Percentiles rank a stretch among this genome's conserved stretches.
phyloP scores from a whole-genome alignment of 2,797 vertebrate genomes.

The Borostomias antarcticus region DNA sequence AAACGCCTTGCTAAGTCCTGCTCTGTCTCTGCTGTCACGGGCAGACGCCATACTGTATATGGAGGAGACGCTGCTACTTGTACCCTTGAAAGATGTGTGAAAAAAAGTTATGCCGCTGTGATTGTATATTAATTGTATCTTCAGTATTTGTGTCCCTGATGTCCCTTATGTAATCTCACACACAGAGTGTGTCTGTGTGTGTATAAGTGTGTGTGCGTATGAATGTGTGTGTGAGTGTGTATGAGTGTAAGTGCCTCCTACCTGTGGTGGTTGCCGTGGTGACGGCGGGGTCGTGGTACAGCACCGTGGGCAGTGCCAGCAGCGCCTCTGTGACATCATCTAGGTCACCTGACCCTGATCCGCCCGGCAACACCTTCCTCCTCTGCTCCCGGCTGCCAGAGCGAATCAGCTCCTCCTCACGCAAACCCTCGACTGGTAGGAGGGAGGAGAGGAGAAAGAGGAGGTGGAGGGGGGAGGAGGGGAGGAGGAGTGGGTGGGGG shows the following conservation, averaged over 20 bases:
- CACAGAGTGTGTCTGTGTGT: no score
- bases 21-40: no score
- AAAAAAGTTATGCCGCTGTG: no score
- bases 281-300: slow-evolving; percentile 61
- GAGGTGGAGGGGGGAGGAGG: background rate
- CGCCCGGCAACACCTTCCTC: slow-evolving; percentile 66
- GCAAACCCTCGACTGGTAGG: slow-evolving; percentile 69
- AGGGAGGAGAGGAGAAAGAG: slow-evolving; percentile 13
- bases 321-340: slow-evolving; percentile 68
- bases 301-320: slow-evolving; percentile 61
- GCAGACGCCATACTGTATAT: no score
- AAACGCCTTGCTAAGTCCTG: no score
- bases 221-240: no score
- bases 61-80: no score
- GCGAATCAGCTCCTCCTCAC: slow-evolving; percentile 75
- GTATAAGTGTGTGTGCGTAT: no score
- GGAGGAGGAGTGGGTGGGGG: background rate
- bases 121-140: no score
- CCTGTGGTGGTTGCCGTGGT: slow-evolving; percentile 59
- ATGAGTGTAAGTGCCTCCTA: slow-evolving; percentile 30
- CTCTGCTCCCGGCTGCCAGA: slow-evolving; percentile 70
- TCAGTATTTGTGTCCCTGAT: no score
- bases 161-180: no score
- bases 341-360: slow-evolving; percentile 73
- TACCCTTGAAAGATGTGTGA: no score